Percentiles rank a stretch among this genome's conserved stretches.
These are phyloP conservation scores for Agrochola lota DNA, from an alignment of 2,888 invertebrate species.

Conservation along the genomic window DNA sequence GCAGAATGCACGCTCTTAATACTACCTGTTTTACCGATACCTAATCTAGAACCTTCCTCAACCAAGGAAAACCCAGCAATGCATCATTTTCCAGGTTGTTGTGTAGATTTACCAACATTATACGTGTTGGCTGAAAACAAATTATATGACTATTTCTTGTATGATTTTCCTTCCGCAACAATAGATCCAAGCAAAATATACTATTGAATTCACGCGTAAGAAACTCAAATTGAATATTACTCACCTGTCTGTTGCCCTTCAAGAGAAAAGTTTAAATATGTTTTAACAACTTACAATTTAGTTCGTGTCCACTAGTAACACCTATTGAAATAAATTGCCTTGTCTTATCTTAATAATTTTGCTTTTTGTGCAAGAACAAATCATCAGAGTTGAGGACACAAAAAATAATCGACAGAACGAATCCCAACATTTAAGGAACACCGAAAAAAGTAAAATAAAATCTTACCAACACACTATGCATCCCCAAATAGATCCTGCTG, in stretches of 20 bases:
- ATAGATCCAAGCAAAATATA: too few relatives aligned
- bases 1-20: too few relatives aligned
- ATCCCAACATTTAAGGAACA: not conserved
- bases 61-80: constrained; percentile 11
- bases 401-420: not conserved
- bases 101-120: not conserved
- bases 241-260: not conserved
- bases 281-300: not conserved
- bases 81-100: not conserved
- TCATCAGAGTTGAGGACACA: not conserved
- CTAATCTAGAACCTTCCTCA: constrained; percentile 3
- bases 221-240: not conserved
- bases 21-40: too few relatives aligned
- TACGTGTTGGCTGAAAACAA: not conserved
- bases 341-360: not conserved
- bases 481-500: constrained; percentile 97
- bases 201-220: not conserved
- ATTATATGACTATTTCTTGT: not conserved
- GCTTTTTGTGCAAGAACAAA: not conserved
- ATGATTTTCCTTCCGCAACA: constrained; percentile 16
- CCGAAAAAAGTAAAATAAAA: constrained; percentile 5
- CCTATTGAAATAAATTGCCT: not conserved
- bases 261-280: not conserved
- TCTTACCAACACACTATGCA: constrained; percentile 97
- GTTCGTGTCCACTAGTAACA: not conserved